A percentile compares a stretch with the other conserved stretches of the same genome.
Conservation (phyloP, 2,797 vertebrate genomes). For the Acanthurus lineatus region DNA sequence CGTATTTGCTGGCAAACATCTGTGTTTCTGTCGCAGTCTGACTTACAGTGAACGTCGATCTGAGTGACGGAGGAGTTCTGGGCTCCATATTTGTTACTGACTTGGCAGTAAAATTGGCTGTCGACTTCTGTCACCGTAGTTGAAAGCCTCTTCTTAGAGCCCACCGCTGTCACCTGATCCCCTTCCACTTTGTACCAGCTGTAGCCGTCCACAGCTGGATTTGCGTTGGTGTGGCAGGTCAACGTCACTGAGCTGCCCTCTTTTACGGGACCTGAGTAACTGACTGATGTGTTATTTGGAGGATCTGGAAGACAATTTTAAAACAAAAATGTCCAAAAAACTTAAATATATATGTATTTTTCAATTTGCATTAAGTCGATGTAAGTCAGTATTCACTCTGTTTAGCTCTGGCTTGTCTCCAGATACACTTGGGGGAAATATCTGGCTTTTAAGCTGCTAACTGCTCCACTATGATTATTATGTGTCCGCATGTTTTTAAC, state of each 20-base stretch:
- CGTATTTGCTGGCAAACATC: not conserved
- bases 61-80: constrained; percentile 71
- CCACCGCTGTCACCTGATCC: constrained; percentile 44
- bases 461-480: too few relatives aligned
- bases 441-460: too few relatives aligned
- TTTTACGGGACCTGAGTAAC: constrained; percentile 45
- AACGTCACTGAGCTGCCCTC: constrained; percentile 68
- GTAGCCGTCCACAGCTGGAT: constrained; percentile 68
- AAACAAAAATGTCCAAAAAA: not conserved
- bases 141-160: constrained; percentile 8
- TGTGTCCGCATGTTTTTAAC: too few relatives aligned
- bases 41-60: constrained; percentile 78
- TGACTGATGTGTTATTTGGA: constrained; percentile 71
- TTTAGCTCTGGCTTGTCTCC: too few relatives aligned
- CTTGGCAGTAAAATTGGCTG: constrained; percentile 67
- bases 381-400: too few relatives aligned
- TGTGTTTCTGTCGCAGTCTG: not conserved
- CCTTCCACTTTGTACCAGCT: constrained; percentile 70
- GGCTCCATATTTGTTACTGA: constrained; percentile 63
- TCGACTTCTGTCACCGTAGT: constrained; percentile 48
- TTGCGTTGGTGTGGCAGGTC: constrained; percentile 68
- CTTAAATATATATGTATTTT: too few relatives aligned
- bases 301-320: constrained; percentile 64
- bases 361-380: too few relatives aligned
- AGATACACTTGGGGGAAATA: too few relatives aligned